These are phyloP conservation scores for Huso huso DNA, from an alignment of 2,797 vertebrate genomes.

Conservation along the genomic window DNA sequence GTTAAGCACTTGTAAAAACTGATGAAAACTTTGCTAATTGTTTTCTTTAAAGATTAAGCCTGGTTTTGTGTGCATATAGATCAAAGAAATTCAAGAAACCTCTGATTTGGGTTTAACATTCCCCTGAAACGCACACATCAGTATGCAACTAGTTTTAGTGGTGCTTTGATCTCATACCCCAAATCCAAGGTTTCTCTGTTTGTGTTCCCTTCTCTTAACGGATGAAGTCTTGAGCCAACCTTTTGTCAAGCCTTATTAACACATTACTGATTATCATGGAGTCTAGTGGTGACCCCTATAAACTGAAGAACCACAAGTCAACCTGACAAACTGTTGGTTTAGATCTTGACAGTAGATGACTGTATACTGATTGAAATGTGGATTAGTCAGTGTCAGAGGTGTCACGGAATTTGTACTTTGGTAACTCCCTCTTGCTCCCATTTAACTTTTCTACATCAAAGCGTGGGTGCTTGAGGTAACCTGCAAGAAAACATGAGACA, in stretches of 20 bases:
- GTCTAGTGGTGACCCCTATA: neutral
- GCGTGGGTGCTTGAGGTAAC: neutral
- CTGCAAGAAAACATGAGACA: slow-evolving; percentile 2
- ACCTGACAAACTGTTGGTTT: neutral
- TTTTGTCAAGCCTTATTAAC: slow-evolving; percentile 3
- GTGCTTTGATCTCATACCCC: too few relatives aligned
- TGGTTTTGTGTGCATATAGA: too few relatives aligned
- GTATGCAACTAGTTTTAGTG: too few relatives aligned
- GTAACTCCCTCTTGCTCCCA: neutral
- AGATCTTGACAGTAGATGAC: slow-evolving; percentile 15
- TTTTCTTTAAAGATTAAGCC: too few relatives aligned
- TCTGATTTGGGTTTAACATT: too few relatives aligned
- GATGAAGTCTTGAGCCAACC: neutral
- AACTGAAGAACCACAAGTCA: neutral
- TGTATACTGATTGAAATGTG: slow-evolving; percentile 18
- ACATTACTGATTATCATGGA: neutral
- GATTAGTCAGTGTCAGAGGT: slow-evolving; percentile 19
- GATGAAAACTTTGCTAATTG: too few relatives aligned
- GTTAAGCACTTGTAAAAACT: too few relatives aligned
- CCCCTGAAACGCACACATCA: too few relatives aligned
- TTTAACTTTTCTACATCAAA: slow-evolving; percentile 11
- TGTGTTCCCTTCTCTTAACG: too few relatives aligned
- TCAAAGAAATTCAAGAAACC: too few relatives aligned
- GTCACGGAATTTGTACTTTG: slow-evolving; percentile 12
- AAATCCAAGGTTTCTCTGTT: too few relatives aligned